Base-by-base conservation (phyloP, 2,113 vertebrate genomes). In the Sterrhoptilus dennistouni region DNA sequence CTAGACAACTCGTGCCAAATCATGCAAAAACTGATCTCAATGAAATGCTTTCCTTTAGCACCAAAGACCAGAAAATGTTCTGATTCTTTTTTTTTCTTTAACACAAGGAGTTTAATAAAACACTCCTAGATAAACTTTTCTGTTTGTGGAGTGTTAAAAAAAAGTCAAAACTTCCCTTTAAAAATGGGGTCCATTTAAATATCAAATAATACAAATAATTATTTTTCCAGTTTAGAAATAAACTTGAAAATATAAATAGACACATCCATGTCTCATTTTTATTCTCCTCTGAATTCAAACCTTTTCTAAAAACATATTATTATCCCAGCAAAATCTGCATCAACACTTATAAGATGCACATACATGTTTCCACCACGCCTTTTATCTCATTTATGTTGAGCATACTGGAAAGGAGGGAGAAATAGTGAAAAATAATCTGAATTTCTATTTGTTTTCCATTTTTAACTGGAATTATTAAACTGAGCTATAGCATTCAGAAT, bases 1-100 rank as follows among this genome's bases (percentile, higher is more conserved):
- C 98, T 98, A 97, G 98, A 97, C 97, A 90, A 96, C 96, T 97
- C 85, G 66, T 97, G 97, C 97, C 98, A 98, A 97, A 97, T 97
- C 97, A 97, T 95, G 96, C 98, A 98, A 98, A 98, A 97, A 95
- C 94, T 95, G 96, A 97, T 98, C 96, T 95, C 97, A 94, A 90
- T 95, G 97, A 98, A 97, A 94, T 92, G 88, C 94, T 94, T 97
- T 95, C 90, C 95, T 95, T 88, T 92, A 96, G 86, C 77, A 95
- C 90, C 88, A 95, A 96, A 97, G 97, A 97, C 94, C 96, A 97
- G 65, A 96, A 95, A 81, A 92, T 60, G 42, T 74, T 44, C 35
- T 78, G 8, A 38, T 52, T 75, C 82, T 22, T 36, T 5, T 38
- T 33, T 33, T 54, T 78, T n/a, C n/a, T 53, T 29, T 89, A 56